Evolutionary conservation across 2,888 invertebrate species (phyloP).

Genomic region (Drosophila hamatofila): DNA sequence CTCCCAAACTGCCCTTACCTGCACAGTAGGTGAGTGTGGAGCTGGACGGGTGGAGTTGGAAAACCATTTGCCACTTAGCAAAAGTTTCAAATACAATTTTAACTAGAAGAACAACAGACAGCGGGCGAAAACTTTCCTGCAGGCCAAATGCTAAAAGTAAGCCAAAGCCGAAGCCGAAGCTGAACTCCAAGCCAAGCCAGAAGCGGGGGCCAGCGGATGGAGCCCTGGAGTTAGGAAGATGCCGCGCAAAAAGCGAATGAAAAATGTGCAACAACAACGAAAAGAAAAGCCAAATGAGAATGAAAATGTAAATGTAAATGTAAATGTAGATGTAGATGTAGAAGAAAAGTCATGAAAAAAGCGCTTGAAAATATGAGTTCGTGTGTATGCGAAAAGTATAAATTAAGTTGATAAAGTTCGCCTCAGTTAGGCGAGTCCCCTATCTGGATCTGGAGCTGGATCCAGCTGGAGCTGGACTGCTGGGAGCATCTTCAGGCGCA

Average conservation of each 20-base stretch:
- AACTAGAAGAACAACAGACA: slow-evolving; percentile 37
- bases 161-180: not conserved
- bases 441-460: not conserved
- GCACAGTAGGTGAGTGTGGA: slow-evolving; percentile 35
- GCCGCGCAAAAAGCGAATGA: slow-evolving; percentile 28
- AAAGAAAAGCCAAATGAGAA: slow-evolving; percentile 5
- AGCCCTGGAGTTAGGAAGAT: not conserved
- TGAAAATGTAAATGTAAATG: not conserved
- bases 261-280: slow-evolving; percentile 26
- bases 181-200: no score
- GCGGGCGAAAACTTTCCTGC: slow-evolving; percentile 47
- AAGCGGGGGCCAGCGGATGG: not conserved
- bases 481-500: slow-evolving; percentile 8
- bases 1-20: slow-evolving; percentile 2
- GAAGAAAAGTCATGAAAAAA: slow-evolving; percentile 4
- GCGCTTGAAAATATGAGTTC: slow-evolving; percentile 40
- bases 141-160: slow-evolving; percentile 36
- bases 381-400: slow-evolving; percentile 39
- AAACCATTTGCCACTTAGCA: slow-evolving; percentile 67
- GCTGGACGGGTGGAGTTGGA: not conserved
- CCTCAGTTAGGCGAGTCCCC: slow-evolving; percentile 23
- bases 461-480: not conserved
- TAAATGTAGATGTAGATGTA: not conserved
- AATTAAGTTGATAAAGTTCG: slow-evolving; percentile 68
- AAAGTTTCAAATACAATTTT: slow-evolving; percentile 73